These are phyloP conservation scores for Helicorthomorpha holstii DNA, from an alignment of 1,140 invertebrate species.

Conservation along the genomic window DNA sequence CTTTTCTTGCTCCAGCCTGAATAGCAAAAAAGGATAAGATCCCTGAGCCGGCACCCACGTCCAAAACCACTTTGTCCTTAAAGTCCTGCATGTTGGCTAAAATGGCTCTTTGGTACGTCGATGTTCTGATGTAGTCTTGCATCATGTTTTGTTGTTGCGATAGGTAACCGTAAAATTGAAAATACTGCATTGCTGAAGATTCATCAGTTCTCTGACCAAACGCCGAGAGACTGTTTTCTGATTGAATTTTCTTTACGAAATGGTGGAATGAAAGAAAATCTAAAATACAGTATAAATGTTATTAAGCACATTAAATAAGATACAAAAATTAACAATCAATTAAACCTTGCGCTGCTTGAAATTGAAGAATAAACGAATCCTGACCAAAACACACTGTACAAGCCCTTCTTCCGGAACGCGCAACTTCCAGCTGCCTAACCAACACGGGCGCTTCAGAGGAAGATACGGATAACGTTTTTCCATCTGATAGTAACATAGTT, in stretches of 20 bases:
- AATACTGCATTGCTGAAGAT: conserved; percentile 93
- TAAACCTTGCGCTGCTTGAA: not conserved
- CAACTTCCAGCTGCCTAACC: not conserved
- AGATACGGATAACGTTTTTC: too few species aligned
- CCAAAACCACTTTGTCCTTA: conserved; percentile 64
- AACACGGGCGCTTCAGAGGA: not conserved
- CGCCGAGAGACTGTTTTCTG: conserved; percentile 39
- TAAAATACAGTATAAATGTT: conserved; percentile 4
- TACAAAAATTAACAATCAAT: not conserved
- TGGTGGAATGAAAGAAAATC: conserved; percentile 4
- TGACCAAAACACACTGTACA: not conserved
- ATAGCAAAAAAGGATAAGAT: conserved; percentile 97
- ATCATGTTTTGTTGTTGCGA: conserved; percentile 99
- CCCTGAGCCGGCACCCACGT: conserved; percentile 93
- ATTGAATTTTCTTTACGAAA: not conserved
- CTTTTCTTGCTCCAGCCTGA: conserved; percentile 89
- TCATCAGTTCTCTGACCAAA: conserved; percentile 95
- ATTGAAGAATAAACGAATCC: not conserved
- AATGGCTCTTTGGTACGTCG: conserved; percentile 95
- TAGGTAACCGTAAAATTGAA: conserved; percentile 93
- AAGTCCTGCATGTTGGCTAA: conserved; percentile 86
- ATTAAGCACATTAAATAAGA: not conserved
- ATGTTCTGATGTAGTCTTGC: conserved; percentile 92
- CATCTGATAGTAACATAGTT: too few species aligned
- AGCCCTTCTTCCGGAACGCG: not conserved